These are phyloP conservation scores for Casuarius casuarius DNA, from an alignment of 2,113 vertebrate species.

Conservation along the genomic window DNA sequence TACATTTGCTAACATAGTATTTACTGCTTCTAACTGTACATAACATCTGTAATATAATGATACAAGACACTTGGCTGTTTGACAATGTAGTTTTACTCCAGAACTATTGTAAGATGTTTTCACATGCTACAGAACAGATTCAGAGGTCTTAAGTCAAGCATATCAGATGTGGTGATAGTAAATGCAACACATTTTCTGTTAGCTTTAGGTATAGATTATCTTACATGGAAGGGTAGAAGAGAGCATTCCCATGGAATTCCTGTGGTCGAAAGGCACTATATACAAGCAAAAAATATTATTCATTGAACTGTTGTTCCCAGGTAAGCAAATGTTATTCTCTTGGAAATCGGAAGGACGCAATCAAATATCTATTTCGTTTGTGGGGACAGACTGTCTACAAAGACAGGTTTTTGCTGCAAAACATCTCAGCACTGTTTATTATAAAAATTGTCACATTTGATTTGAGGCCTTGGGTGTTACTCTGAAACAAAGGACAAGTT, in stretches of 20 bases:
- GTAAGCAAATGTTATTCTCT: slow-evolving; percentile 50
- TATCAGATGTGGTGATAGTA: background rate
- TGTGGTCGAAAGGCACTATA: background rate
- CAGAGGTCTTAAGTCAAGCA: fast-evolving
- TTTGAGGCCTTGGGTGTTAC: slow-evolving; percentile 59
- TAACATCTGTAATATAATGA: background rate
- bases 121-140: background rate
- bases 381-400: background rate
- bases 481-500: slow-evolving; percentile 41
- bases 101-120: background rate
- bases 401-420: slow-evolving; percentile 16
- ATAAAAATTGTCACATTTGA: slow-evolving; percentile 61
- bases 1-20: background rate
- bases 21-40: slow-evolving; percentile 57
- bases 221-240: background rate
- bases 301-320: slow-evolving; percentile 33
- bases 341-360: slow-evolving; percentile 6
- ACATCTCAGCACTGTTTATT: background rate
- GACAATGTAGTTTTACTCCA: background rate
- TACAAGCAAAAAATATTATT: background rate
- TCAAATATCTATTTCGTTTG: slow-evolving; percentile 18
- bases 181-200: background rate
- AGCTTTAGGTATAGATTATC: background rate
- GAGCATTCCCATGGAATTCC: background rate
- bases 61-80: background rate